Evolutionary conservation across 2,113 vertebrate species (phyloP).

Genomic region (Ammospiza nelsoni): DNA sequence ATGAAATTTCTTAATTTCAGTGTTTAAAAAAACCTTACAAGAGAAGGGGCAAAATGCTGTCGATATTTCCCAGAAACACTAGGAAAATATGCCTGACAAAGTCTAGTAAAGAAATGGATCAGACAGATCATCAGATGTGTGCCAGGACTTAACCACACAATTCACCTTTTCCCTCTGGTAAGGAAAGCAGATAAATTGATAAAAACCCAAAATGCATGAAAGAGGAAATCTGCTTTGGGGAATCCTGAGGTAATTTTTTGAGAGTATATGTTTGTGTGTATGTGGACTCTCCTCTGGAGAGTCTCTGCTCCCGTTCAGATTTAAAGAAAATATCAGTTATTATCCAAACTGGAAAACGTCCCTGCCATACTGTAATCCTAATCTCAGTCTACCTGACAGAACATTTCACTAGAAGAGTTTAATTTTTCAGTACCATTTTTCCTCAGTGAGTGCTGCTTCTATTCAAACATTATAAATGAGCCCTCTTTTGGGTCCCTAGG

Average conservation of each 20-base stretch:
- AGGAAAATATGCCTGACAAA: neutral
- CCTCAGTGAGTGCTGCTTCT: neutral
- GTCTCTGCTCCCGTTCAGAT: neutral
- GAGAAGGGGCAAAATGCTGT: neutral
- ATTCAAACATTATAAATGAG: slow-evolving; percentile 23
- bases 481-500: slow-evolving; percentile 3
- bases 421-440: neutral
- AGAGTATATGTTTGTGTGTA: neutral
- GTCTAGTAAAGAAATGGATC: neutral
- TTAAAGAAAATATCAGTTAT: neutral
- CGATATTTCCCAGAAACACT: neutral
- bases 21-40: neutral
- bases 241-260: neutral
- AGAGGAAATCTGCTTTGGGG: neutral
- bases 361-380: neutral
- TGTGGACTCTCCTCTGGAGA: neutral
- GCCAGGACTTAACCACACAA: neutral
- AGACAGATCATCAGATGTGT: neutral
- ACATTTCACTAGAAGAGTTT: neutral
- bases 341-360: neutral
- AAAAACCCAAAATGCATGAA: neutral
- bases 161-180: neutral
- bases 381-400: neutral
- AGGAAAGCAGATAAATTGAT: neutral
- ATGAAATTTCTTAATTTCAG: neutral